Base-by-base conservation (phyloP, 2,888 invertebrate species). In the Alloplasta piceator region DNA sequence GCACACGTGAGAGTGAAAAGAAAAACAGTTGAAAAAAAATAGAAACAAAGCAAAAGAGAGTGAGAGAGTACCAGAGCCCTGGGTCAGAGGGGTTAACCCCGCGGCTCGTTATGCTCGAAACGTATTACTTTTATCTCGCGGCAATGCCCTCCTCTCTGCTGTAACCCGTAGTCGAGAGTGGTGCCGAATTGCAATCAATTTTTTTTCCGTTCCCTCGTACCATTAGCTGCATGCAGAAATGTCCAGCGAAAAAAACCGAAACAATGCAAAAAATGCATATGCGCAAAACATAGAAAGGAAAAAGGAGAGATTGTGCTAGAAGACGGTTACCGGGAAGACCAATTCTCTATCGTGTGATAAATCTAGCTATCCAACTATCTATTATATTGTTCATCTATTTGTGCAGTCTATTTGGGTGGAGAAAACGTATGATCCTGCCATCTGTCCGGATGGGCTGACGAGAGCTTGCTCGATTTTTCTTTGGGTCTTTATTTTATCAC, bases 111-210 rank as follows among this genome's bases (percentile, higher is more conserved):
- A 89, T 90, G 87, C 87, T 87, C 88, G 87, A 87, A 89, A 88
- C 88, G 88, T 88, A 90, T 89, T 88, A 89, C 86, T 89, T 90
- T 90, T 89, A 89, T 88, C 88, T 86, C 86, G 87, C 84, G 85
- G 87, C 85, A 3, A 26, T 26, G 26, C 26, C 26, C 26, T 86
- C 58, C 76, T 78, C 73, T 64, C 55, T 43, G 70, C 60, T 81
- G 81, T 74, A 74, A 73, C 64, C 26, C 26, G 26, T 26, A 26
- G 86, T 84, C 82, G 85, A 85, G 87, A 88, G 86, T 87, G 89
- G 89, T 88, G 89, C 89, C 87, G 90, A 87, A 89, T 89, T 86
- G 89, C 90, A 90, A 90, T 90, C 87, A 89, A 90, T 90, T 89
- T 90, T 89, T 89, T 89, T 83, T 86, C 85, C 85, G 82, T 85